Conservation (phyloP, 2,797 vertebrate species). For the Danio tinwini region DNA sequence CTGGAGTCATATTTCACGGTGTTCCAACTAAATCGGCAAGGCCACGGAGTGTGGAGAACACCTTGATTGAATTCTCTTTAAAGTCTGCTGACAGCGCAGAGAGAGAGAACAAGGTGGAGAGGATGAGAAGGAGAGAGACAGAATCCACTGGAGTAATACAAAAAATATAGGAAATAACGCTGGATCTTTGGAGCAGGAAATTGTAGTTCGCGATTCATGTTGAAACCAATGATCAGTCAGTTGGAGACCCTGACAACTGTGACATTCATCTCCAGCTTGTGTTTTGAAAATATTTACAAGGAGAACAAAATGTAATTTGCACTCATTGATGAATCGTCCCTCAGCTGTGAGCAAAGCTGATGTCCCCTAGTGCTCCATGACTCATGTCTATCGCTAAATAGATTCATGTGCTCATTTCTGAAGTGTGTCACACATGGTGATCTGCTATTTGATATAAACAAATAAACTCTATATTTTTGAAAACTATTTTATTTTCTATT, state of each 20-base stretch:
- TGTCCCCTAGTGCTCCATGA: slow-evolving; percentile 46
- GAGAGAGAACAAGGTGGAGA: not conserved
- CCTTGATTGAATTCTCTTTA: slow-evolving; percentile 57
- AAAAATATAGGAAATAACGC: slow-evolving; percentile 9
- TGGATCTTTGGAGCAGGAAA: slow-evolving; percentile 26
- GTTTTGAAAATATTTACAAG: slow-evolving; percentile 58
- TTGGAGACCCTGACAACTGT: slow-evolving; percentile 40
- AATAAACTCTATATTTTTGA: not conserved
- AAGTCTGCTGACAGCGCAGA: slow-evolving; percentile 58
- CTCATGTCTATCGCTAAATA: slow-evolving; percentile 18
- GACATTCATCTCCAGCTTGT: slow-evolving; percentile 28
- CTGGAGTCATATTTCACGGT: slow-evolving; percentile 56
- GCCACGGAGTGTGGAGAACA: slow-evolving; percentile 38
- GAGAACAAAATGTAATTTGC: slow-evolving; percentile 45
- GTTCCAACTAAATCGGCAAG: slow-evolving; percentile 44
- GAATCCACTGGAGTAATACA: not conserved
- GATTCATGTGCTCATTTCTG: slow-evolving; percentile 19
- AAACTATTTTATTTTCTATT: too few species aligned
- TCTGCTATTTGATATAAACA: slow-evolving; percentile 11
- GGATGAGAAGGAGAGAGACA: slow-evolving; percentile 4
- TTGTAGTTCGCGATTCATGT: slow-evolving; percentile 47
- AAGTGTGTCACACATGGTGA: not conserved
- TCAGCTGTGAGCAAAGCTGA: slow-evolving; percentile 7
- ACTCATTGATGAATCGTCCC: slow-evolving; percentile 32
- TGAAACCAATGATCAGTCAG: slow-evolving; percentile 49